These are phyloP conservation scores for Phylloscopus collybita DNA, from an alignment of 2,797 vertebrate species.

Conservation along the genomic window DNA sequence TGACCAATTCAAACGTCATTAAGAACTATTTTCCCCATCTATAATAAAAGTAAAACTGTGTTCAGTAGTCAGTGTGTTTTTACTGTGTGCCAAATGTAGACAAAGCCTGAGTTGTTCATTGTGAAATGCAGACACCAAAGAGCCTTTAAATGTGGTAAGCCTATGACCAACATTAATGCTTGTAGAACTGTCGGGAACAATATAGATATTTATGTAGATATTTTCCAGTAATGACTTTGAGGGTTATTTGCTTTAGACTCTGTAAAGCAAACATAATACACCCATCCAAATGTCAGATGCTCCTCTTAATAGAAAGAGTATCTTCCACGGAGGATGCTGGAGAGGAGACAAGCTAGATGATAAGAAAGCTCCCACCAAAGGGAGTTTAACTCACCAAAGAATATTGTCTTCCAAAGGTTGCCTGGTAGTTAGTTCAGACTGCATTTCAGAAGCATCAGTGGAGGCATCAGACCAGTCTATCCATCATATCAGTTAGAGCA, in stretches of 20 bases:
- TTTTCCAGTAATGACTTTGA: constrained; percentile 23
- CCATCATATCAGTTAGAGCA: neutral
- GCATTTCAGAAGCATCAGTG: neutral
- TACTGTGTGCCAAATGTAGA: neutral
- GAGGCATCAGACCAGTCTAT: neutral
- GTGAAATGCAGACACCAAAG: neutral
- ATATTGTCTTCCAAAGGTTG: neutral
- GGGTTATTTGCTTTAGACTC: constrained; percentile 6
- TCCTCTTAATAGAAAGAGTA: neutral
- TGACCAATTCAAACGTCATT: constrained; percentile 19
- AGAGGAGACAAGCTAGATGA: neutral
- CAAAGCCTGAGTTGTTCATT: constrained; percentile 5
- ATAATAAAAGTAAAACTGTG: constrained; percentile 1
- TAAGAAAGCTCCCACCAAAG: neutral
- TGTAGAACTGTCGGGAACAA: neutral
- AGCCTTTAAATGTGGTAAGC: neutral
- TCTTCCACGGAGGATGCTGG: neutral
- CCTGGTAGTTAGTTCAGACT: neutral
- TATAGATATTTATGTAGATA: constrained; percentile 15
- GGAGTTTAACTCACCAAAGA: neutral
- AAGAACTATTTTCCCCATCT: neutral
- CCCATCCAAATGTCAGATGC: neutral
- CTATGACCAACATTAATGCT: neutral
- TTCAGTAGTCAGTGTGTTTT: constrained; percentile 1
- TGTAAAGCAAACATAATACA: neutral